Evolutionary conservation across 1,140 invertebrate genomes (phyloP), one percentile per base, ranked within the genome.

Genomic region (Drosophila ercepeae): DNA sequence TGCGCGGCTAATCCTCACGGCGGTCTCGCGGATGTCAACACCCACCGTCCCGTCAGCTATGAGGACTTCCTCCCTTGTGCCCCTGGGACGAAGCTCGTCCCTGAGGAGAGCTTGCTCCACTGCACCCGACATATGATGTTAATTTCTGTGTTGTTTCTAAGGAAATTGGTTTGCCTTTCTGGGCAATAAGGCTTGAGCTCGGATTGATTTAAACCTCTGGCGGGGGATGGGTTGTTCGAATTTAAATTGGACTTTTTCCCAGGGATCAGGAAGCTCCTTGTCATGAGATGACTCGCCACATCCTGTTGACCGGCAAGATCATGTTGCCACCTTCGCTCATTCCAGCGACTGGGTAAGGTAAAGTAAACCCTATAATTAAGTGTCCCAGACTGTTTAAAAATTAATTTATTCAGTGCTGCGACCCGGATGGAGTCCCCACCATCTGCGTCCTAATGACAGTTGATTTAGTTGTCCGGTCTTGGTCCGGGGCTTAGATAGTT

Each of bases 361-460:
- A 59, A 61, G 42, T 45, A 67, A 63, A 75, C 70, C 60, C 64
- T 46, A 78, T 84, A 83, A 78, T 78, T 84, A 83, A 84, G 68
- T 83, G 74, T 64, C 36, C 34, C 65, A 51, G 9, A 45, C 70
- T 55, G 50, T 77, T 86, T 88, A 75, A 77, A 75, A 81, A 81
- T 81, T 75, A 88, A 86, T 88, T 86, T 86, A 86, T 86, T 84
- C 82, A 60, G 82, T 73, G 58, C 29, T 45, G 32, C 42, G 70
- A 50, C 67, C 23, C 29, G 9, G 58, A 36, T 32, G 49, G 41
- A 51, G 58, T 39, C 34, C 48, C 9, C 29, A 23, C 52, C 79
- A 86, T 68, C 79, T 83, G 79, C 55, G 46, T 57, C 52, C 71
- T 82, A 88, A 86, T 78, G 82, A 75, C 82, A 82, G 55, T 86